Evolutionary conservation across 2,888 invertebrate genomes (phyloP), one percentile per base, ranked within the genome.

Genomic region (Perizoma flavofasciatum): DNA sequence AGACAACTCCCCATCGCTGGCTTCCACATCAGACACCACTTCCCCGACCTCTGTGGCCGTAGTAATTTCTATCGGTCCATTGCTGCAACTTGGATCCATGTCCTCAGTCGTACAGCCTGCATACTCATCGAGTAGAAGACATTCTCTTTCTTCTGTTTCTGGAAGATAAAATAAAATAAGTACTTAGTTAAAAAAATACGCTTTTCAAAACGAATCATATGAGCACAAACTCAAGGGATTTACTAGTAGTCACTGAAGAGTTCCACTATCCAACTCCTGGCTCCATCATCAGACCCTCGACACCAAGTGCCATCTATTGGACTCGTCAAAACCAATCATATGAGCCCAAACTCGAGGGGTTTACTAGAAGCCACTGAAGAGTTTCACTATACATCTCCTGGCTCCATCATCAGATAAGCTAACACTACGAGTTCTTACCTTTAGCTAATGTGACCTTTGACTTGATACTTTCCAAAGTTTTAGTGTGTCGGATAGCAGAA

Each of bases 81-180:
- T 84, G 55, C 84, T 84, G 58, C 84, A 79, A 53, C 86, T 85
- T 52, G 83, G 88, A 40, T 88, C 87, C 5, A 78, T 67, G 7
- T 90, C 91, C 63, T 90, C 90, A 6, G 75, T 73, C 39, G 83
- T 74, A 77, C 89, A 82, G 40, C 90, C 89, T 5, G 84, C 85
- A 67, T 94, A 94, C 64, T 94, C 94, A 59, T 94, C 93, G 10
- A 94, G 82, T 0, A 94, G 83, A 22, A 94, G 84, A 67, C 93
- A 94, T 75, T 94, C 94, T 11, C 93, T 87, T 73, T 94, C 94
- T 73, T 93, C 93, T 9, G 89, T 89, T 73, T 86, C 89, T 86
- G 46, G 5, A 53, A 75, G 68, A 81, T 73, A 22, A 22, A 22
- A 22, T 44, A 35, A 33, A 53, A 54, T 41, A n/a, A n/a, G 39